These are phyloP conservation scores for Bombus polaris DNA, from an alignment of 1,140 invertebrate species.

Conservation along the genomic window DNA sequence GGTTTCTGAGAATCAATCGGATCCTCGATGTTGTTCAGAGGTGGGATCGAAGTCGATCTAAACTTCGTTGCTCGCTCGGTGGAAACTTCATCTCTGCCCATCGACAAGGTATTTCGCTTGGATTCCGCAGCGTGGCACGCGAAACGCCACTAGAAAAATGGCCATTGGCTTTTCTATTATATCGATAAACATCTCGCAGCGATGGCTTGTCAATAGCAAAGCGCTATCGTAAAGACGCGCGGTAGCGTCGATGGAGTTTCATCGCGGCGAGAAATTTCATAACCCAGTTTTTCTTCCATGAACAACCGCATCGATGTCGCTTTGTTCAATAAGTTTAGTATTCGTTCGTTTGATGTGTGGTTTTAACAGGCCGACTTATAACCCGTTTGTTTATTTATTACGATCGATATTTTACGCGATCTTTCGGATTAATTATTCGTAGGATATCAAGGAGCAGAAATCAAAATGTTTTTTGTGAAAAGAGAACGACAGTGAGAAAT, in stretches of 20 bases:
- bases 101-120: slow-evolving; percentile 18
- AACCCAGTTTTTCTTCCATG: background rate
- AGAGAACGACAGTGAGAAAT: background rate
- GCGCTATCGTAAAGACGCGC: background rate
- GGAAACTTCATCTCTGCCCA: slow-evolving; percentile 15
- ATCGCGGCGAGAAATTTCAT: background rate
- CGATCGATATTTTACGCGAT: background rate
- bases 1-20: background rate
- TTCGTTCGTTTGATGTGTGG: background rate
- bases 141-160: slow-evolving; percentile 59
- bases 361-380: background rate
- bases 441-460: background rate
- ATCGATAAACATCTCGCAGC: slow-evolving; percentile 59
- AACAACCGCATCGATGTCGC: background rate
- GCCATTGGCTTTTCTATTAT: slow-evolving; percentile 63
- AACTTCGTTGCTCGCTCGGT: slow-evolving; percentile 23
- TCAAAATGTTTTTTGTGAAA: background rate
- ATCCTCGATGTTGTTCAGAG: background rate
- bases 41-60: background rate
- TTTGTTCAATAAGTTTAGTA: background rate
- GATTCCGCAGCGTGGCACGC: slow-evolving; percentile 11
- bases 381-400: background rate
- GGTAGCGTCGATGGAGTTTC: no score
- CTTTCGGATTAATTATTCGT: background rate
- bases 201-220: slow-evolving; percentile 54